Conservation (phyloP, 2,888 invertebrate genomes). For the Colostygia pectinataria region DNA sequence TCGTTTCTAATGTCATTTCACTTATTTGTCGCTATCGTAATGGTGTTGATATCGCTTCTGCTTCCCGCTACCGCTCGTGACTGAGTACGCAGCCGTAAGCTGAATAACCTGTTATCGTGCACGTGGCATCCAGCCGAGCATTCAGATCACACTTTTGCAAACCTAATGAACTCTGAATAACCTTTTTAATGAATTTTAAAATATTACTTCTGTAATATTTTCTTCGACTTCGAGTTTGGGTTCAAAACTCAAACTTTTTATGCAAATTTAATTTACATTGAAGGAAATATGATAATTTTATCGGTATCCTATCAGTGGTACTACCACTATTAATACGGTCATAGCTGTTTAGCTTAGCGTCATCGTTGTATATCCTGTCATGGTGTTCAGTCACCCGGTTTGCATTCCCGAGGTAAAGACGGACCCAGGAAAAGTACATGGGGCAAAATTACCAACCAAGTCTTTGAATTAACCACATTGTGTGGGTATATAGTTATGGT, state of each 20-base stretch:
- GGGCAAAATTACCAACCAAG: no score
- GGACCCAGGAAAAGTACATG: slow-evolving; percentile 4
- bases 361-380: slow-evolving; percentile 45
- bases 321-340: slow-evolving; percentile 43
- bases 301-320: slow-evolving; percentile 39
- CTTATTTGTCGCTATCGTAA: no score
- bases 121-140: slow-evolving; percentile 52
- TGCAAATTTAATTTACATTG: no score
- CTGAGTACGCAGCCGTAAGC: slow-evolving; percentile 40
- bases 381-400: no score
- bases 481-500: no score
- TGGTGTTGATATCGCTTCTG: not conserved
- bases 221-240: no score
- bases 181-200: not conserved
- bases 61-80: slow-evolving; percentile 30
- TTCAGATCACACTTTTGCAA: slow-evolving; percentile 33
- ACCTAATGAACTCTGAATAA: slow-evolving; percentile 27
- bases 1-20: no score
- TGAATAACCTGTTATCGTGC: slow-evolving; percentile 73
- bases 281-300: slow-evolving; percentile 28
- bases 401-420: slow-evolving; percentile 11
- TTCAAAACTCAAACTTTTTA: no score
- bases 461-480: no score
- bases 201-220: no score
- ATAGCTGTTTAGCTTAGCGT: slow-evolving; percentile 43